Evolutionary conservation across 2,113 vertebrate genomes (phyloP).

Genomic region (Neopipo cinnamomea): DNA sequence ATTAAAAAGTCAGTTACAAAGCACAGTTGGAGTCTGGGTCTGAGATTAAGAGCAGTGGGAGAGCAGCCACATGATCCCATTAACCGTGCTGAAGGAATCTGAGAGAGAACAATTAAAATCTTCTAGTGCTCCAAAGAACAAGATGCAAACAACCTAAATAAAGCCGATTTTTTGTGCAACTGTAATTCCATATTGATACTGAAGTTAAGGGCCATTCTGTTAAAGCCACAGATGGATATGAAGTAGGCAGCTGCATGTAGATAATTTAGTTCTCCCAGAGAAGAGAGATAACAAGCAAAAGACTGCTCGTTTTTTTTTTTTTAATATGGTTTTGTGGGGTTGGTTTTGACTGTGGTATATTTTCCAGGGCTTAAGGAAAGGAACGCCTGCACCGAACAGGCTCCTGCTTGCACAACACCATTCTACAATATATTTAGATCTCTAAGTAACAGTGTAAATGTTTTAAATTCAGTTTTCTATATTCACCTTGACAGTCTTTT

Average conservation of each 20-base stretch:
- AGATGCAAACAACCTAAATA: constrained; percentile 8
- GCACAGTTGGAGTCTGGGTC: constrained; percentile 10
- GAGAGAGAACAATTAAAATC: constrained; percentile 51
- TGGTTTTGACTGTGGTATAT: not conserved
- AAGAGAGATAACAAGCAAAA: not conserved
- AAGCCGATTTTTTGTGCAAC: not conserved
- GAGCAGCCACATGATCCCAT: constrained; percentile 59
- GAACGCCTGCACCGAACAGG: not conserved
- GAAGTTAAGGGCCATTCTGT: constrained; percentile 17
- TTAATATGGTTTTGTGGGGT: not conserved
- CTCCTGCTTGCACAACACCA: not conserved
- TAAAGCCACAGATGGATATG: constrained; percentile 9
- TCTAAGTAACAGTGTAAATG: not conserved
- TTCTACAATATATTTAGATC: not conserved
- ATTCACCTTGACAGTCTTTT: constrained; percentile 95
- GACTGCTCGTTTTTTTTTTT: not conserved
- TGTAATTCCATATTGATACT: not conserved
- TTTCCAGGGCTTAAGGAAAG: not conserved
- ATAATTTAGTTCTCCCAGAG: not conserved
- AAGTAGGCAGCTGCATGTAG: constrained; percentile 2
- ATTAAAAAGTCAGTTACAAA: constrained; percentile 61
- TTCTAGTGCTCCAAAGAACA: constrained; percentile 6
- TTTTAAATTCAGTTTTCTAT: not conserved
- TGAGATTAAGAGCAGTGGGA: constrained; percentile 59
- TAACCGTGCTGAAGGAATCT: constrained; percentile 43